These are phyloP conservation scores for Garra rufa DNA, from an alignment of 2,113 vertebrate species.

Conservation along the genomic window DNA sequence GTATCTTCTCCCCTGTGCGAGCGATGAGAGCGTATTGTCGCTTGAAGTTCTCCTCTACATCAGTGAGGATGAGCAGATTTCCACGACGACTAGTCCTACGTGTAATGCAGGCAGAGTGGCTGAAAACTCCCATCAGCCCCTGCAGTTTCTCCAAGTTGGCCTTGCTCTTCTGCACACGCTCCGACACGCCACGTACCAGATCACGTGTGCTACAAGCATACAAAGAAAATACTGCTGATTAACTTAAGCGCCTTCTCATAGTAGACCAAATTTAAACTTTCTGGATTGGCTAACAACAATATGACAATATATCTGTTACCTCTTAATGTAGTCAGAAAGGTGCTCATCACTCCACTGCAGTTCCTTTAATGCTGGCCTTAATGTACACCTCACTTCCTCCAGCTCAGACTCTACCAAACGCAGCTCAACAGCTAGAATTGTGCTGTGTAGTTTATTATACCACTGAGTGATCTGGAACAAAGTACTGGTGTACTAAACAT, in stretches of 20 bases:
- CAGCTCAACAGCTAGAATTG: conserved; percentile 72
- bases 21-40: conserved; percentile 67
- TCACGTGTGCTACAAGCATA: conserved; percentile 21
- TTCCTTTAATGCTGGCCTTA: conserved; percentile 69
- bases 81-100: conserved; percentile 63
- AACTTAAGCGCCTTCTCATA: background rate
- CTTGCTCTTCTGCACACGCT: conserved; percentile 75
- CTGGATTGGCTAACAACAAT: background rate
- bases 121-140: conserved; percentile 68
- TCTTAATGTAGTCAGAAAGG: conserved; percentile 73
- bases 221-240: background rate
- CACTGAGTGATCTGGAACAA: conserved; percentile 73
- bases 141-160: conserved; percentile 73
- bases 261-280: background rate
- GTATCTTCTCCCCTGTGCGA: conserved; percentile 71
- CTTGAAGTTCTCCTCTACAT: conserved; percentile 68
- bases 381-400: conserved; percentile 64
- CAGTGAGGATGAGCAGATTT: conserved; percentile 67
- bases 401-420: conserved; percentile 68
- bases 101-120: conserved; percentile 66
- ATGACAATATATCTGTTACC: conserved; percentile 22
- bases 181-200: conserved; percentile 66
- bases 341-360: conserved; percentile 73
- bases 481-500: conserved; percentile 71
- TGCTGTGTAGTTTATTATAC: conserved; percentile 75